Evolutionary conservation across 2,113 vertebrate genomes (phyloP).

Genomic region (Rallus limicola): DNA sequence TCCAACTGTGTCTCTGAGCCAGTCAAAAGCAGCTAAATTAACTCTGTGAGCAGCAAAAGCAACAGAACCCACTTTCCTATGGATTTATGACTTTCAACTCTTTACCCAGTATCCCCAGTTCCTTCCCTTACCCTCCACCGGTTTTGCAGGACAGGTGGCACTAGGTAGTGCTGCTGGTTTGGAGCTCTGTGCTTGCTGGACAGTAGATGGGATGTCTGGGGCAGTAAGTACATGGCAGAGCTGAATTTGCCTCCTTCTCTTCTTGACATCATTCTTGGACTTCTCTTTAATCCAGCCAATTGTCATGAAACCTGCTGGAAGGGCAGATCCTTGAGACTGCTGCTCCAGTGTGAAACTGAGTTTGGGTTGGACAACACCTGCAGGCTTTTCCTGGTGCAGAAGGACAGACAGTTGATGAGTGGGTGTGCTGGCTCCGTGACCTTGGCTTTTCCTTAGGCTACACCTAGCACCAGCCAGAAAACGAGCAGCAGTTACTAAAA

Average conservation of each 20-base stretch:
- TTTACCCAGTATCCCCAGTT: not conserved
- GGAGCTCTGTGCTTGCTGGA: not conserved
- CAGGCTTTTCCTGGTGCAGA: not conserved
- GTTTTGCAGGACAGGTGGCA: not conserved
- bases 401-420: not conserved
- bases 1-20: not conserved
- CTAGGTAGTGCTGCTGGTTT: not conserved
- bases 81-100: not conserved
- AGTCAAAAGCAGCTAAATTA: not conserved
- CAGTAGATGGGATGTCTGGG: fast-evolving
- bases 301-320: not conserved
- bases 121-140: not conserved
- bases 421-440: not conserved
- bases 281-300: not conserved
- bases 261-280: fast-evolving
- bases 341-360: not conserved
- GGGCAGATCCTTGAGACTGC: not conserved
- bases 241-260: not conserved
- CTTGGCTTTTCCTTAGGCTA: not conserved
- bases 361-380: not conserved
- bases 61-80: not conserved
- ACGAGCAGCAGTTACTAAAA: not conserved
- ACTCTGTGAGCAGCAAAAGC: not conserved
- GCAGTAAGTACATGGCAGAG: not conserved
- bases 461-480: not conserved